phyloP scores from a whole-genome alignment of 37 sponge, comb jelly and placozoan species.

The Cliona cf. orientalis region DNA sequence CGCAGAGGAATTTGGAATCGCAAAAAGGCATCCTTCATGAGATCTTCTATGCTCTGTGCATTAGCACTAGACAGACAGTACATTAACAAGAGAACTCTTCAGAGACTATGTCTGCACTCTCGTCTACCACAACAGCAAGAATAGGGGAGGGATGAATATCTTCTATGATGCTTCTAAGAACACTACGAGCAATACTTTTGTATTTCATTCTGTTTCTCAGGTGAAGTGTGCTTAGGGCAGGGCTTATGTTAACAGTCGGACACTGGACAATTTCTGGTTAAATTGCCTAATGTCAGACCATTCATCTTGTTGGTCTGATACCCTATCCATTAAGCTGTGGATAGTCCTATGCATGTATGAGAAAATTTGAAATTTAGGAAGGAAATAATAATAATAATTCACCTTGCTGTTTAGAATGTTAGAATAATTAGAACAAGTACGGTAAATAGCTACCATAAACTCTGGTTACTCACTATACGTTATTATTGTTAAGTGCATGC shows the following conservation, averaged over 20 bases:
- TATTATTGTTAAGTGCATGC: too few species aligned
- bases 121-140: slow-evolving; percentile 68
- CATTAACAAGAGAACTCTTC: slow-evolving; percentile 60
- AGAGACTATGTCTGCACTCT: slow-evolving; percentile 53
- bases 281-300: too few species aligned
- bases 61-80: slow-evolving; percentile 36
- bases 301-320: too few species aligned
- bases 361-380: too few species aligned
- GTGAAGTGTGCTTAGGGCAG: slow-evolving; percentile 42
- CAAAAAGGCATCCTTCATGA: slow-evolving; percentile 58
- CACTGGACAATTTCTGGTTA: too few species aligned
- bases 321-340: too few species aligned
- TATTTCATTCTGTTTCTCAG: slow-evolving; percentile 82
- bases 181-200: slow-evolving; percentile 65
- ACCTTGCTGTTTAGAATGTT: too few species aligned
- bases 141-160: slow-evolving; percentile 46
- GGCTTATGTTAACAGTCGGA: slow-evolving; percentile 61
- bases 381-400: too few species aligned
- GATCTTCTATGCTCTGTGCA: slow-evolving; percentile 66
- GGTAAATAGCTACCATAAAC: too few species aligned
- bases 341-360: too few species aligned
- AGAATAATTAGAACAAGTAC: too few species aligned
- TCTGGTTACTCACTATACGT: too few species aligned
- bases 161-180: slow-evolving; percentile 54
- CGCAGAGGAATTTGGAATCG: slow-evolving; percentile 53